Evolutionary conservation across 2,113 vertebrate genomes (phyloP).

Genomic region (Pogonocichla stellata): DNA sequence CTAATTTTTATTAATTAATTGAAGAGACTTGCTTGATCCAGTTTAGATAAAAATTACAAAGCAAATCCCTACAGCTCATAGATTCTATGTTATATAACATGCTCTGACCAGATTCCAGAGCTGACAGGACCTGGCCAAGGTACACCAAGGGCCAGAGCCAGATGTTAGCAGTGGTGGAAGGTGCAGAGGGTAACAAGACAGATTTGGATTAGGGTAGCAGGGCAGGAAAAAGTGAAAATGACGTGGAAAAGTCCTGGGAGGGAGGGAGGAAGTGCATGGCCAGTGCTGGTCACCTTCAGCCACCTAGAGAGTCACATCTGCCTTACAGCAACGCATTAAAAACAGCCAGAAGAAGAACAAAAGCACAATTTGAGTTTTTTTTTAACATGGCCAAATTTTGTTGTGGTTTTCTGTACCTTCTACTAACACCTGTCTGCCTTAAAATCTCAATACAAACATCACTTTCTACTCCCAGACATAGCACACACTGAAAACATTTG

Average conservation of each 20-base stretch:
- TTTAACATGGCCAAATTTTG: fast-evolving
- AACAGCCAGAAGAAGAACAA: neutral
- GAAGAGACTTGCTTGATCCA: neutral
- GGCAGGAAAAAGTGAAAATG: fast-evolving
- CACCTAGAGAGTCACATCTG: neutral
- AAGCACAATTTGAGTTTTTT: neutral
- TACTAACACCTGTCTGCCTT: neutral
- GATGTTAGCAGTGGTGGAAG: fast-evolving
- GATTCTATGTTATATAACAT: neutral
- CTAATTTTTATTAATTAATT: neutral
- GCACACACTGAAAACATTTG: neutral
- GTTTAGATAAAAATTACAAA: neutral
- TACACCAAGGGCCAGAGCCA: fast-evolving
- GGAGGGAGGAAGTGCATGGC: neutral
- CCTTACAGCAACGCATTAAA: neutral
- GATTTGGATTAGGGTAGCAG: neutral
- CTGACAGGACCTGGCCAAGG: neutral
- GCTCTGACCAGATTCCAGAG: neutral
- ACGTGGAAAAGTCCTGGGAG: neutral
- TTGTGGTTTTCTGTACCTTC: neutral
- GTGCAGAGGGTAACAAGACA: neutral
- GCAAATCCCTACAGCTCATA: fast-evolving
- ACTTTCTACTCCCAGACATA: neutral
- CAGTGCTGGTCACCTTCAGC: neutral
- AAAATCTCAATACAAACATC: neutral